A percentile compares a stretch with the other conserved stretches of the same genome.
phyloP scores from a whole-genome alignment of 2,113 vertebrate species.

The Toxotes chatareus region DNA sequence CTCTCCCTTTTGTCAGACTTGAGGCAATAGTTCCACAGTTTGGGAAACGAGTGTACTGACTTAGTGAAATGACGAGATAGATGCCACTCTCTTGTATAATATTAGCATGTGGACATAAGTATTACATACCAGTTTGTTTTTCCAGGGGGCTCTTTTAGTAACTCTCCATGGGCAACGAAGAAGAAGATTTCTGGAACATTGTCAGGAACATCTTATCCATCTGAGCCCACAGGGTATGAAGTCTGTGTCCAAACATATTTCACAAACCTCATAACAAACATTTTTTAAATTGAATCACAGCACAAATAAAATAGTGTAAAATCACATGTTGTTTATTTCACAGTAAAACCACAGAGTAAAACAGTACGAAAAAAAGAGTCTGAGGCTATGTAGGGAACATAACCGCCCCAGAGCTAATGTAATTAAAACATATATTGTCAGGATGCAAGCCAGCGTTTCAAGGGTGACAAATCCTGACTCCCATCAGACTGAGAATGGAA shows the following conservation, averaged over 20 bases:
- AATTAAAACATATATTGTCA: background rate
- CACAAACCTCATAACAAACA: background rate
- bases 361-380: background rate
- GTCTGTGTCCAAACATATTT: background rate
- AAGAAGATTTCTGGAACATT: slow-evolving; percentile 69
- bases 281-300: background rate
- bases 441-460: background rate
- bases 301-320: background rate
- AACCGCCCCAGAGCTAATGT: background rate
- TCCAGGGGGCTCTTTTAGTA: slow-evolving; percentile 70
- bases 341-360: background rate
- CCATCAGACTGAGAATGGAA: slow-evolving; percentile 27
- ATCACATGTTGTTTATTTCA: background rate
- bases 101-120: background rate
- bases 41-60: background rate
- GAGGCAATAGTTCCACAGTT: background rate
- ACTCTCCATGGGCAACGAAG: slow-evolving; percentile 65
- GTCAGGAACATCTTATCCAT: slow-evolving; percentile 62
- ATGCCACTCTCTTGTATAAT: background rate
- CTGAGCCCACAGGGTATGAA: slow-evolving; percentile 62
- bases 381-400: background rate
- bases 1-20: background rate
- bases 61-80: background rate
- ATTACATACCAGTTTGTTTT: slow-evolving; percentile 27
- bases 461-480: slow-evolving; percentile 36